Evolutionary conservation across 2,113 vertebrate species (phyloP).

Genomic region (Tragelaphus imberbis): DNA sequence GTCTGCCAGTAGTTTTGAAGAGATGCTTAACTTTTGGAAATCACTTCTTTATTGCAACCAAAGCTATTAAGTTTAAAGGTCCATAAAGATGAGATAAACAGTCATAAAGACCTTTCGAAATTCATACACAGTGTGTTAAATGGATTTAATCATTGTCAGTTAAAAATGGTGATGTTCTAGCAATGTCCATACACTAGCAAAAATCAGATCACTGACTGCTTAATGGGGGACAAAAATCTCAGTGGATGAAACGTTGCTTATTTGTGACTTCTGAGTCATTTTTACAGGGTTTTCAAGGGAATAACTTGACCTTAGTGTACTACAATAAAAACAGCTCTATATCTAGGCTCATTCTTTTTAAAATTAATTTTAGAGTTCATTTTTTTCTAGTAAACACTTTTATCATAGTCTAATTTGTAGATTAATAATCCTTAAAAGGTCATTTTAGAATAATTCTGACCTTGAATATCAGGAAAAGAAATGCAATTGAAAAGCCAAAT

Average conservation of each 20-base stretch:
- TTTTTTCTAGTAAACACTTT: not conserved
- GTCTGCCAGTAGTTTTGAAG: constrained; percentile 5
- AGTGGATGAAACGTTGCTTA: not conserved
- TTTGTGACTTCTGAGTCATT: not conserved
- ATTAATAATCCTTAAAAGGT: not conserved
- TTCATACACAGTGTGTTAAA: not conserved
- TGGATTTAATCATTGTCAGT: not conserved
- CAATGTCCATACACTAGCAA: constrained; percentile 1
- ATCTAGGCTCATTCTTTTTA: not conserved
- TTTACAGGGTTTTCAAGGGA: not conserved
- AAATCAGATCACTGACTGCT: not conserved
- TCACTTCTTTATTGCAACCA: constrained; percentile 30
- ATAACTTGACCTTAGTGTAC: not conserved
- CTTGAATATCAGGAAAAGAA: not conserved
- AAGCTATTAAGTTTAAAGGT: constrained; percentile 50
- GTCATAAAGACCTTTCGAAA: constrained; percentile 34
- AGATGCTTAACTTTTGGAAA: constrained; percentile 37
- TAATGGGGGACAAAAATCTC: not conserved
- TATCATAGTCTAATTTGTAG: not conserved
- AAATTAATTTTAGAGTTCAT: constrained; percentile 8
- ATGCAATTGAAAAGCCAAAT: not conserved
- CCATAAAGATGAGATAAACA: constrained; percentile 35
- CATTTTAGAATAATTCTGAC: constrained; percentile 2
- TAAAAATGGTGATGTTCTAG: constrained; percentile 39
- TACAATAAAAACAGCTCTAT: not conserved